Base-by-base conservation (phyloP, 2,888 invertebrate genomes). In the Eupithecia pulchellata region DNA sequence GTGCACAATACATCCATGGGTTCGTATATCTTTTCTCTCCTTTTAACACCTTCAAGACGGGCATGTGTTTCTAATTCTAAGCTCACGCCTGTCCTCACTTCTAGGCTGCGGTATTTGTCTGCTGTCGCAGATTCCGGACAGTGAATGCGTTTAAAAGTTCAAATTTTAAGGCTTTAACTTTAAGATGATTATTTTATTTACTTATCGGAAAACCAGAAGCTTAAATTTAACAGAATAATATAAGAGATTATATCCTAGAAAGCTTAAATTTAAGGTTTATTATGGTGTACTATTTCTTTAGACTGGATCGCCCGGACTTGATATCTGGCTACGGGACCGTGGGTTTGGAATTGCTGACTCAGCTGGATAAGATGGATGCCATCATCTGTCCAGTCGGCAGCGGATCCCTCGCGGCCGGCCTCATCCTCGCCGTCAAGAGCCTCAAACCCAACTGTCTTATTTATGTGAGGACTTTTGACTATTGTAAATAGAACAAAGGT, bases 301-400 rank as follows among this genome's bases (percentile, higher is more conserved):
- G 88, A 34, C 78, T 82, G 17, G 87, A 88, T 74, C 83, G 86
- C 0, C 70, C 82, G 74, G 86, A 86, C 66, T 74, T 87, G 65
- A 80, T 88, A 64, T 86, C 88, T 32, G 88, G 88, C 36, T 87
- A 88, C 71, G 88, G 87, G 29, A 87, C 88, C 1, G 25, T 88
- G 55, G 88, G 88, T 0, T 72, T 89, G 66, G 88, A 88, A 72
- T 66, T 88, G 25, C 80, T 88, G 5, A 79, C 80, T 11, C 88
- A 88, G 71, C 71, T 86, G 66, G 85, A 86, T 13, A 79, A 82
- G 67, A 63, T 87, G 75, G 88, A 88, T 67, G 88, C 88, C 42
- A 80, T 88, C 70, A 74, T 88, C 67, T 86, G 86, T 69, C 88
- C 88, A 5, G 87, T 88, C 20, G 88, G 87, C 68, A 84, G 82